phyloP scores from a whole-genome alignment of 1,140 invertebrate species.

The Drusus annulatus region DNA sequence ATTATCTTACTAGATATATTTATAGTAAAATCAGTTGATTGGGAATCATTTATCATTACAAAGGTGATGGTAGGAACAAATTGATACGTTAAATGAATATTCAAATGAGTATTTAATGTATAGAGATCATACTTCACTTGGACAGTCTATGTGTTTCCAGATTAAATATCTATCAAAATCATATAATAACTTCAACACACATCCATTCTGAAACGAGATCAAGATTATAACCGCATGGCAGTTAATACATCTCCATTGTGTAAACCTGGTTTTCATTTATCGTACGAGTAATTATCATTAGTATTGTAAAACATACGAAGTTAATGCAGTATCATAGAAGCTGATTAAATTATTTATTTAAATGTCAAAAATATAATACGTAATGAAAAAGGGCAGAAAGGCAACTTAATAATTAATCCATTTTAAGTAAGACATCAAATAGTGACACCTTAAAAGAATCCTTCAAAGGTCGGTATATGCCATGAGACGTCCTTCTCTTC shows the following conservation, averaged over 20 bases:
- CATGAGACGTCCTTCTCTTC: conserved; percentile 36
- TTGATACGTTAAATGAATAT: conserved; percentile 32
- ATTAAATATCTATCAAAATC: conserved; percentile 27
- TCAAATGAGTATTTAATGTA: conserved; percentile 38
- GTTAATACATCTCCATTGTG: conserved; percentile 10
- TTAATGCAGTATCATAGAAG: not conserved
- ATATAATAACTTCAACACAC: conserved; percentile 13
- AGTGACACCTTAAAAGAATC: conserved; percentile 41
- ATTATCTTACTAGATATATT: conserved; percentile 14
- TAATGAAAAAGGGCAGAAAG: conserved; percentile 20
- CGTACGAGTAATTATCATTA: conserved; percentile 5
- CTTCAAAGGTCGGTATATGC: conserved; percentile 52
- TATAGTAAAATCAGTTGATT: conserved; percentile 23
- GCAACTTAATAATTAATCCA: not conserved
- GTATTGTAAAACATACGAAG: not conserved
- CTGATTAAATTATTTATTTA: conserved; percentile 5
- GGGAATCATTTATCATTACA: conserved; percentile 27
- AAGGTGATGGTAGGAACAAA: conserved; percentile 30
- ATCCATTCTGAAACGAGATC: conserved; percentile 21
- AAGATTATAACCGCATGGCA: conserved; percentile 1
- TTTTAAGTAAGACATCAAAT: not conserved
- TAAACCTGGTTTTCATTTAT: not conserved
- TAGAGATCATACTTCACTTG: conserved; percentile 37
- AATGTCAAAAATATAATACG: too few species aligned
- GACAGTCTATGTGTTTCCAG: conserved; percentile 27